A percentile compares a stretch with the other conserved stretches of the same genome.
phyloP scores from a whole-genome alignment of 1,140 invertebrate genomes.

The Drosophila teissieri region DNA sequence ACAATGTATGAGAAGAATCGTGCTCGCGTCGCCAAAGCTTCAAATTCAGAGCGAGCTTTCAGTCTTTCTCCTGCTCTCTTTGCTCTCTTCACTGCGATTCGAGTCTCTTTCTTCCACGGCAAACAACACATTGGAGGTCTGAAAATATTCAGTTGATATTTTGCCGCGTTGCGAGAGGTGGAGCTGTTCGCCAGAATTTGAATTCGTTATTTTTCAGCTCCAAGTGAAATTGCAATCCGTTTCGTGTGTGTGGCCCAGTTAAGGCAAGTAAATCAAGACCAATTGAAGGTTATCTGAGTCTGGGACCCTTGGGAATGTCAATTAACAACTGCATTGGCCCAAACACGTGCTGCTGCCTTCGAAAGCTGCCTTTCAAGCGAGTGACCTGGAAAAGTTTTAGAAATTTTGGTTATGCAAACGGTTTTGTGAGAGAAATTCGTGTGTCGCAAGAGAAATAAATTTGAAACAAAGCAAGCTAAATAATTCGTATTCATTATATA shows the following conservation, averaged over 20 bases:
- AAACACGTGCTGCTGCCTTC: slow-evolving; percentile 30
- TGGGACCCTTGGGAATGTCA: slow-evolving; percentile 1
- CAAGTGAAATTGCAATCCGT: slow-evolving; percentile 27
- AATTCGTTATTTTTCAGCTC: background rate
- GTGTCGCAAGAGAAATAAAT: slow-evolving; percentile 22
- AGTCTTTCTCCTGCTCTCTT: slow-evolving; percentile 22
- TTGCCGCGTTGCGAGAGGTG: slow-evolving; percentile 40
- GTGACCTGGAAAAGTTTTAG: slow-evolving; percentile 28
- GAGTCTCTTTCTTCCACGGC: slow-evolving; percentile 14
- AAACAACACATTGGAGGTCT: slow-evolving; percentile 1
- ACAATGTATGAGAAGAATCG: slow-evolving; percentile 9
- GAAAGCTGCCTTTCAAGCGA: background rate
- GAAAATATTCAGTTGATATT: slow-evolving; percentile 35
- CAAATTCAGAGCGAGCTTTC: slow-evolving; percentile 24
- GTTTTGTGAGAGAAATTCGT: slow-evolving; percentile 34
- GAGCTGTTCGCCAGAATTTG: slow-evolving; percentile 31
- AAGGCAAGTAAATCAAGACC: slow-evolving; percentile 56
- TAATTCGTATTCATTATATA: background rate
- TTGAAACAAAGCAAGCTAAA: background rate
- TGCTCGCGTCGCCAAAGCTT: slow-evolving; percentile 24
- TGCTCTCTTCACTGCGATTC: slow-evolving; percentile 10
- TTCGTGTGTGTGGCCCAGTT: slow-evolving; percentile 2
- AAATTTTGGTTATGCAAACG: slow-evolving; percentile 76
- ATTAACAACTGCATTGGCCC: slow-evolving; percentile 8
- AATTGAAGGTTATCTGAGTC: slow-evolving; percentile 42